Evolutionary conservation across 2,113 vertebrate genomes (phyloP), one percentile per base, ranked within the genome.

Genomic region (Hippocampus abdominalis): DNA sequence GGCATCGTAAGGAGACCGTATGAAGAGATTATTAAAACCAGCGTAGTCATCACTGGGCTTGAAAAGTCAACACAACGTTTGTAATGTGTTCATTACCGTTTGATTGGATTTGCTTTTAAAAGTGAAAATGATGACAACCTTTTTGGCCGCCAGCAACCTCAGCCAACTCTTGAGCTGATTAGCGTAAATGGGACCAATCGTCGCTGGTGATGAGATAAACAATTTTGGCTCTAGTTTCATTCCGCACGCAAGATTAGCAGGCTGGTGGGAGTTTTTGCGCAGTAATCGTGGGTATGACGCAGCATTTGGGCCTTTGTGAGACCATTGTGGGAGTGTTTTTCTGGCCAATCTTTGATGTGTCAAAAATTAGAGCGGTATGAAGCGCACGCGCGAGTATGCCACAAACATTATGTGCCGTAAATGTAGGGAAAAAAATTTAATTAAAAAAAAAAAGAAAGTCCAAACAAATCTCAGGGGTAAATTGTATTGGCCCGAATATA

Each of bases 31-130:
- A 44, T 68, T 74, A 56, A 78, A 74, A 74, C 36, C 39, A 53
- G 63, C 18, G 69, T 61, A 64, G 51, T 78, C 48, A 61, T 77
- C 44, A 2, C 68, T n/a, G n/a, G n/a, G n/a, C n/a, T n/a, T n/a
- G n/a, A n/a, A n/a, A n/a, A n/a, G n/a, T n/a, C n/a, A n/a, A 46
- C 53, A 51, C 66, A 76, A 84, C 70, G 69, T 72, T 68, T 70
- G 56, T 56, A 63, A 65, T 83, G 65, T 75, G 49, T 74, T 78
- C 67, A 84, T 86, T 83, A 83, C 74, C 71, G 69, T 86, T 77
- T 81, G 82, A 87, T 87, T 87, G 79, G 77, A 84, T 88, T 89
- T 84, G 69, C 84, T 89, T 88, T 86, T 84, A 69, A 74, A 86
- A 82, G 73, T 81, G 60, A 72, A 80, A 80, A 69, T 42, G 32